A percentile compares a stretch with the other conserved stretches of the same genome.
phyloP scores from a whole-genome alignment of 1,140 invertebrate genomes.

The Bombus fervidus region DNA sequence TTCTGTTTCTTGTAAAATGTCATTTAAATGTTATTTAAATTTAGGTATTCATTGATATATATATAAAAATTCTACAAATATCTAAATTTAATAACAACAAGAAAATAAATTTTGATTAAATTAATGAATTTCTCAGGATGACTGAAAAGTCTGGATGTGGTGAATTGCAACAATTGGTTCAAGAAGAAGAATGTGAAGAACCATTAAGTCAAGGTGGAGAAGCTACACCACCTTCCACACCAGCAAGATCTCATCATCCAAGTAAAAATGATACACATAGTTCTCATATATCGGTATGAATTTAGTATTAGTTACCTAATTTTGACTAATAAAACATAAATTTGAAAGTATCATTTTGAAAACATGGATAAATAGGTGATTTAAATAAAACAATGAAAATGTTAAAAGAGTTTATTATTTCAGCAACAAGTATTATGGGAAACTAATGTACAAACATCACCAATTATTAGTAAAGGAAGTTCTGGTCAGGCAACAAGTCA shows the following conservation, averaged over 20 bases:
- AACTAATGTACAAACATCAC: conserved; percentile 75
- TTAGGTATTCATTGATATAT: neutral
- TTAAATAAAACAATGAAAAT: conserved; percentile 5
- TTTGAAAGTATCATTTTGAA: too few relatives aligned
- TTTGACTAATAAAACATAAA: conserved; percentile 8
- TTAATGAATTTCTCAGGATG: conserved; percentile 61
- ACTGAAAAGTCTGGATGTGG: conserved; percentile 73
- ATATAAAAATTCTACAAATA: neutral
- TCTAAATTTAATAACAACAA: neutral
- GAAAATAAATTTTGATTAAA: neutral
- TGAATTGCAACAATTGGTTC: conserved; percentile 79
- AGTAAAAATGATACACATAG: conserved; percentile 69
- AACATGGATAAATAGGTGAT: neutral
- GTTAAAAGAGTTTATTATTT: conserved; percentile 21
- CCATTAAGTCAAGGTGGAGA: conserved; percentile 74
- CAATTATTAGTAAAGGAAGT: conserved; percentile 79
- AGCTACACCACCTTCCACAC: conserved; percentile 76
- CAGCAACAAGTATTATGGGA: conserved; percentile 79
- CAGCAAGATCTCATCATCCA: conserved; percentile 70
- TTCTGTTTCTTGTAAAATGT: neutral
- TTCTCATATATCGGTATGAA: conserved; percentile 68
- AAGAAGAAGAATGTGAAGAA: conserved; percentile 78
- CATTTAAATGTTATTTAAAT: neutral
- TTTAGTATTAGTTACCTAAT: conserved; percentile 23
- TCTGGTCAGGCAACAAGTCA: conserved; percentile 80